Evolutionary conservation across 37 sponge, comb jelly and placozoan genomes (phyloP), one percentile per base, ranked within the genome.

Genomic region (Agelas oroides): DNA sequence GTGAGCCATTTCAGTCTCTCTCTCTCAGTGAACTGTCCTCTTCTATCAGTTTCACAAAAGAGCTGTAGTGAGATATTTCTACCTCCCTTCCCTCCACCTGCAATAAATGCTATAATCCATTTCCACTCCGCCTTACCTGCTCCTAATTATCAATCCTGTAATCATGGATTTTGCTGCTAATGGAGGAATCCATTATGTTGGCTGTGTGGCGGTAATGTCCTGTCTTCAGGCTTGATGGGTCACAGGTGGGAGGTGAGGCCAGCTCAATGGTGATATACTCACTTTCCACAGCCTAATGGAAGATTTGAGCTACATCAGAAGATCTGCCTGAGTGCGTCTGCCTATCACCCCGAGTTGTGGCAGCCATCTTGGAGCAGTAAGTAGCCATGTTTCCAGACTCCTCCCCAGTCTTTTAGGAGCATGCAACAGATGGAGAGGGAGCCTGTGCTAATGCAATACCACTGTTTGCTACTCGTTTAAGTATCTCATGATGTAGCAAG

Each of bases 281-380:
- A 18, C 24, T 2, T 59, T 56, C 18, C 59, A 0, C 53, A 96
- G 96, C 97, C 96, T 14, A 98, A 98, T 84, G 99, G 99, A 53
- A 73, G 99, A 38, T 98, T 98, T 75, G 93, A 92, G 56, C 30
- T 93, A 20, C 86, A 91, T 72, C 94, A 90, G 61, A 98, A 98
- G 89, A 96, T 98, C 27, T 98, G 99, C 81, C 84, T 98, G 58
- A 96, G 94, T 82, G 95, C 94, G 31, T 98, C 99, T 21, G 83
- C 91, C 35, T 92, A 93, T 63, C 99, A 98, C 70, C 99, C 99
- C 0, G 99, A 98, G 69, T 88, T 93, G 37, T 98, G 99, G 99
- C 97, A 96, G 82, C 97, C 99, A 56, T 97, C 97, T 24, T 98
- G 99, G 99, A 96, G 99, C 81, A 98, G 96, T 96, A 71, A 93